Evolutionary conservation across 2,113 vertebrate species (phyloP).

Genomic region (Chlorocebus sabaeus): DNA sequence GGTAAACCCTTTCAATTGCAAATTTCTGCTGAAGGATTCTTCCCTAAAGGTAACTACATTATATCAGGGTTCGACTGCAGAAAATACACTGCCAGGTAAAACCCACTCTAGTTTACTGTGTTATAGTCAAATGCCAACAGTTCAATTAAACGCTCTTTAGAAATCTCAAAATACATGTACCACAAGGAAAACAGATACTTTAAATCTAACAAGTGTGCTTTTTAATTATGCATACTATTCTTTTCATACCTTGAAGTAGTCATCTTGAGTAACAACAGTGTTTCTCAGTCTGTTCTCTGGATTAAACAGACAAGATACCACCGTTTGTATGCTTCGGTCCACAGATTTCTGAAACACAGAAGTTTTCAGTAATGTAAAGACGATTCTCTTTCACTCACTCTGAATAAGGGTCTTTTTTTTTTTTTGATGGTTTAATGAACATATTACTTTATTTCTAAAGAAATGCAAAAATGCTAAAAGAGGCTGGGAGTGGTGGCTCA

Average conservation of each 20-base stretch:
- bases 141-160: conserved; percentile 6
- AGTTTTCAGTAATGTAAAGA: conserved; percentile 41
- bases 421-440: neutral
- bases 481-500: too few species aligned
- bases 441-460: neutral
- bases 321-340: conserved; percentile 86
- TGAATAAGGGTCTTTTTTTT: neutral
- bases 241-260: conserved; percentile 82
- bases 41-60: neutral
- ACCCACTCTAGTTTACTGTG: neutral
- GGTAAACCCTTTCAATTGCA: neutral
- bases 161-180: neutral
- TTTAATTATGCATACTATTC: neutral
- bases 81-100: conserved; percentile 25
- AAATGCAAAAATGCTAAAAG: too few species aligned
- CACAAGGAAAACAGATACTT: neutral
- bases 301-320: conserved; percentile 84
- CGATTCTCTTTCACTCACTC: neutral
- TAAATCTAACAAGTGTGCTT: neutral
- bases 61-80: neutral
- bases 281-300: conserved; percentile 82
- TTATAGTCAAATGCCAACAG: neutral
- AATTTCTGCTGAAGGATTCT: neutral
- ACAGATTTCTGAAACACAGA: conserved; percentile 86
- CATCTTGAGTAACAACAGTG: conserved; percentile 81